A percentile compares a stretch with the other conserved stretches of the same genome.
Conservation (phyloP, 1,140 invertebrate genomes). For the Patella vulgata region DNA sequence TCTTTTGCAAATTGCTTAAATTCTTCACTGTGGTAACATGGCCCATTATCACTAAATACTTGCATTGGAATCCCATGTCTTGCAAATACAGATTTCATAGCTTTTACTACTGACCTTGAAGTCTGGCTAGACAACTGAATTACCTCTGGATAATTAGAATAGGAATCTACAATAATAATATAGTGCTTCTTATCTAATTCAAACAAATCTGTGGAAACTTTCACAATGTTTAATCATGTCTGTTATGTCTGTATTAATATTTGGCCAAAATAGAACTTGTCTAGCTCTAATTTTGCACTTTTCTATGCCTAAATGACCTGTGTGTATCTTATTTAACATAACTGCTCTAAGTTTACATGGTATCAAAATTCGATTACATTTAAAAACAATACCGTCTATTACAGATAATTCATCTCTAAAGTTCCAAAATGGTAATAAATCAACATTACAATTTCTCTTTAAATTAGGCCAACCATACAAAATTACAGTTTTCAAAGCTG, state of each 20-base stretch:
- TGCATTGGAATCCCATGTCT: slow-evolving; percentile 2
- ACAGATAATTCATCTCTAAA: background rate
- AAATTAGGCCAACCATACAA: background rate
- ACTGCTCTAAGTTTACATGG: too few species aligned
- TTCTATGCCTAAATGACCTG: background rate
- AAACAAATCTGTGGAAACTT: too few species aligned
- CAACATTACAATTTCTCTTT: background rate
- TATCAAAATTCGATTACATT: too few species aligned
- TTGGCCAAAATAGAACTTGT: slow-evolving; percentile 13
- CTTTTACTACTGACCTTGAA: slow-evolving; percentile 3
- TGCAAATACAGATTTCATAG: slow-evolving; percentile 19
- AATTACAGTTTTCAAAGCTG: background rate
- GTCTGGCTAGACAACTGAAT: background rate
- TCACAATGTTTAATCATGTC: too few species aligned
- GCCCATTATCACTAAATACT: slow-evolving; percentile 11
- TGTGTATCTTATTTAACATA: too few species aligned
- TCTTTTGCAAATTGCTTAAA: background rate
- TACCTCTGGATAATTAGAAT: slow-evolving; percentile 14
- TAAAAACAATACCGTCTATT: background rate
- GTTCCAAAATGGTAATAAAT: background rate
- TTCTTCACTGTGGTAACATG: background rate
- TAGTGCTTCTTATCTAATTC: background rate
- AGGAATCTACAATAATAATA: slow-evolving; percentile 18
- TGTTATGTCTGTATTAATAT: too few species aligned
- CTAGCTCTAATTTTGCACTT: slow-evolving; percentile 2